phyloP scores from a whole-genome alignment of 2,797 vertebrate species.

The Tachyglossus aculeatus region DNA sequence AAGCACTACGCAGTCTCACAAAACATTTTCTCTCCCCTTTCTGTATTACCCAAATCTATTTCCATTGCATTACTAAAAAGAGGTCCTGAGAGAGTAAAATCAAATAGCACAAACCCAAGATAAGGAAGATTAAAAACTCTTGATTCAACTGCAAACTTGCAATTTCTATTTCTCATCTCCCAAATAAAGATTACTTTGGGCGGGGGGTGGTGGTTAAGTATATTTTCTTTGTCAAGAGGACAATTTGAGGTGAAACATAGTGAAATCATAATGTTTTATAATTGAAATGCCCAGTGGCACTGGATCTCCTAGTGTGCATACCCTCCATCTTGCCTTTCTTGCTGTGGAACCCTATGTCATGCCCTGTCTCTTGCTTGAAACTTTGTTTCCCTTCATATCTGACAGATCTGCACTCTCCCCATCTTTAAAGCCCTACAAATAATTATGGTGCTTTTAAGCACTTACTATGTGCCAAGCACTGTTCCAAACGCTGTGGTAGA shows the following conservation, averaged over 20 bases:
- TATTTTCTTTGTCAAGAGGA: conserved; percentile 64
- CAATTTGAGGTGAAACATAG: conserved; percentile 55
- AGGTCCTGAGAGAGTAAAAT: conserved; percentile 32
- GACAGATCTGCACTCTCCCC: too few species aligned
- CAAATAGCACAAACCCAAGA: conserved; percentile 39
- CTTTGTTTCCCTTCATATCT: too few species aligned
- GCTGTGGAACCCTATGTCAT: too few species aligned
- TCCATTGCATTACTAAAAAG: conserved; percentile 21
- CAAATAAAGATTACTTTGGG: too few species aligned
- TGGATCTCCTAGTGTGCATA: conserved; percentile 53
- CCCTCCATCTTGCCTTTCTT: too few species aligned
- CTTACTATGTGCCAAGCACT: too few species aligned
- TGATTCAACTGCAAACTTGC: conserved; percentile 32
- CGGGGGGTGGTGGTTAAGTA: too few species aligned
- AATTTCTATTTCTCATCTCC: conserved; percentile 54
- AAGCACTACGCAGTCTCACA: conserved; percentile 34
- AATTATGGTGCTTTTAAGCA: too few species aligned
- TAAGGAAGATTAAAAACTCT: conserved; percentile 54
- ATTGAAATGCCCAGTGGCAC: conserved; percentile 57
- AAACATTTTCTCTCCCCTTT: conserved; percentile 8
- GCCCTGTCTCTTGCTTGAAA: too few species aligned
- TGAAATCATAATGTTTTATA: conserved; percentile 65
- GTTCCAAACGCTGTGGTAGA: too few species aligned
- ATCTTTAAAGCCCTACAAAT: too few species aligned
- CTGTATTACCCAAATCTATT: conserved; percentile 24